These are phyloP conservation scores for Euwallacea fornicatus DNA, from an alignment of 1,140 invertebrate species.

Conservation along the genomic window DNA sequence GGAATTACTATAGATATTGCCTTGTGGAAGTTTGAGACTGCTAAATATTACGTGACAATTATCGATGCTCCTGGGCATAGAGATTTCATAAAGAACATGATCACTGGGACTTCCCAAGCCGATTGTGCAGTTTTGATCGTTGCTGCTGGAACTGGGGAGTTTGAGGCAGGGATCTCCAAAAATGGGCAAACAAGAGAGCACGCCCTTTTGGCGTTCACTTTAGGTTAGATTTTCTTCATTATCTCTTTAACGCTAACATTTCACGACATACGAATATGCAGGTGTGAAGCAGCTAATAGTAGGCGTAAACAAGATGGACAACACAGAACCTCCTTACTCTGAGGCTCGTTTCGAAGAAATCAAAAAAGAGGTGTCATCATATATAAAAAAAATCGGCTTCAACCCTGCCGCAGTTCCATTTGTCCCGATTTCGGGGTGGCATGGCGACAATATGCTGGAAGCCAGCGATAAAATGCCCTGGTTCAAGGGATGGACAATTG, in stretches of 20 bases:
- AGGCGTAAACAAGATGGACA: conserved; percentile 99
- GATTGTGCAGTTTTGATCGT: conserved; percentile 98
- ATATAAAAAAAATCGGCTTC: conserved; percentile 97
- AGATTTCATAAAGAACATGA: conserved; percentile 99
- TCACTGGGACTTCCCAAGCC: conserved; percentile 96
- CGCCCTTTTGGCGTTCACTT: conserved; percentile 93
- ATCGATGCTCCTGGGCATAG: conserved; percentile 99
- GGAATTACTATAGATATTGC: conserved; percentile 99
- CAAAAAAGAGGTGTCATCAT: conserved; percentile 92
- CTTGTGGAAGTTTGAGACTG: conserved; percentile 99
- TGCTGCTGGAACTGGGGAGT: conserved; percentile 95
- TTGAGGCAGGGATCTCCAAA: conserved; percentile 98
- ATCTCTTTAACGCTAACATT: conserved; percentile 54
- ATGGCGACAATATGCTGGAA: conserved; percentile 98
- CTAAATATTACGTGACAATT: conserved; percentile 97
- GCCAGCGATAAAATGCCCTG: conserved; percentile 88
- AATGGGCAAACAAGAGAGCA: conserved; percentile 99
- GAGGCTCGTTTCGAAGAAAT: conserved; percentile 95
- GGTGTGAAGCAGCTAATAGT: conserved; percentile 98
- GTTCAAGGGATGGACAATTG: conserved; percentile 97
- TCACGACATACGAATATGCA: not conserved
- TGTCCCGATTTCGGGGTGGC: conserved; percentile 98
- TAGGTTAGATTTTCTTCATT: conserved; percentile 1
- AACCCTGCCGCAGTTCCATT: conserved; percentile 95
- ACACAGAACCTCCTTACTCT: conserved; percentile 93